phyloP scores from a whole-genome alignment of 2,797 vertebrate species.

The Sibirionetta formosa region DNA sequence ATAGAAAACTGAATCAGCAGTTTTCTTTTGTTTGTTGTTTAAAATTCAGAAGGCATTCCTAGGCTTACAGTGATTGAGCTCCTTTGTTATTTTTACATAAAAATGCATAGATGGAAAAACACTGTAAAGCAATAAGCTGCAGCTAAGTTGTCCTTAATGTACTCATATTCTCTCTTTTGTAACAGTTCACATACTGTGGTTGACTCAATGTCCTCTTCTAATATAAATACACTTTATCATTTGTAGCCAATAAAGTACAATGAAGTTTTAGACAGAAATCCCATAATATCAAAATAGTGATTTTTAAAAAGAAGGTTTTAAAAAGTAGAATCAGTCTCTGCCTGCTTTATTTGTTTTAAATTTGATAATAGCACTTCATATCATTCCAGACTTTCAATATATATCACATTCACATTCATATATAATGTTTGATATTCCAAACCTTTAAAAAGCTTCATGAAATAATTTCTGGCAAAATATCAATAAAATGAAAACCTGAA shows the following conservation, averaged over 20 bases:
- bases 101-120: constrained; percentile 33
- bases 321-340: neutral
- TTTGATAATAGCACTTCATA: neutral
- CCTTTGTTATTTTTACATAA: constrained; percentile 15
- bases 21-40: constrained; percentile 28
- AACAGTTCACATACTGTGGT: constrained; percentile 10
- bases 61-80: constrained; percentile 26
- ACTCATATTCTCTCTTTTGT: constrained; percentile 21
- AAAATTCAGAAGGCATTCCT: constrained; percentile 25
- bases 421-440: neutral
- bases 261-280: neutral
- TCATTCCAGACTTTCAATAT: neutral
- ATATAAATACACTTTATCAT: neutral
- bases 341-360: neutral
- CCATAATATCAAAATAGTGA: neutral
- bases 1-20: constrained; percentile 12
- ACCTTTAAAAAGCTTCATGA: neutral
- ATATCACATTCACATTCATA: neutral
- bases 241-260: neutral
- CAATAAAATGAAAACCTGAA: constrained; percentile 24
- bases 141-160: constrained; percentile 14
- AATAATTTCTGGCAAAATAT: constrained; percentile 32
- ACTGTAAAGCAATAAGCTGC: constrained; percentile 32
- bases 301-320: neutral
- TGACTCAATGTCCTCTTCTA: neutral